A percentile compares a stretch with the other conserved stretches of the same genome.
These are phyloP conservation scores for Lepidurus apus DNA, from an alignment of 1,140 invertebrate genomes.

Conservation along the genomic window DNA sequence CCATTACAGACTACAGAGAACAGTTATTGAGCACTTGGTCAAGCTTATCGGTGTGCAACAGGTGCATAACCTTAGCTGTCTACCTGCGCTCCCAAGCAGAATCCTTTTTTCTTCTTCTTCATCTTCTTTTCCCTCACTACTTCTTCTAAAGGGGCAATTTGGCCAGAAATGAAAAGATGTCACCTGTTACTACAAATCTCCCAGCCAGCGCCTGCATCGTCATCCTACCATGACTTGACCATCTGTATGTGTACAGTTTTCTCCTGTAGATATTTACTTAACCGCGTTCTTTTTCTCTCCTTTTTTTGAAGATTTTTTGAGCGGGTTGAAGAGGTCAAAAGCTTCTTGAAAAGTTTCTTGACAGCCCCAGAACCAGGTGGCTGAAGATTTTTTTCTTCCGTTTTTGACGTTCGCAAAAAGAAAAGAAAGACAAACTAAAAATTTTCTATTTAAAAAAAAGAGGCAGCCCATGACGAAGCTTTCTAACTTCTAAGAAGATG, in stretches of 20 bases:
- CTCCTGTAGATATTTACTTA: constrained; percentile 11
- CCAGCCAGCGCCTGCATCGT: neutral
- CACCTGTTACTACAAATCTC: constrained; percentile 15
- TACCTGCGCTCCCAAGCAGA: neutral
- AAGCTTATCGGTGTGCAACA: constrained; percentile 1
- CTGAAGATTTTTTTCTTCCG: neutral
- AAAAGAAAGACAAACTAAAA: neutral
- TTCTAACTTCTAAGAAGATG: neutral
- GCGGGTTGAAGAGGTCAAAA: neutral
- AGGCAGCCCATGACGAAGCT: neutral
- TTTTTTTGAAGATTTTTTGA: neutral
- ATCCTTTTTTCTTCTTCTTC: neutral
- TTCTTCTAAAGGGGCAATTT: neutral
- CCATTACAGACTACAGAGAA: too few relatives aligned
- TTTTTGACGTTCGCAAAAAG: neutral
- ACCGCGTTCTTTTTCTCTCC: neutral
- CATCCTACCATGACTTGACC: neutral
- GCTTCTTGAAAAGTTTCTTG: neutral
- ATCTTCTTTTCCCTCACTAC: neutral
- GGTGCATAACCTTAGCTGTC: neutral
- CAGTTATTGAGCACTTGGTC: neutral
- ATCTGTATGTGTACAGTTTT: neutral
- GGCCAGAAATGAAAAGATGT: neutral
- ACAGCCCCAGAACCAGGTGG: neutral
- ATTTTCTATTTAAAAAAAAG: neutral